phyloP scores from a whole-genome alignment of 2,797 vertebrate species.

The Gambelia wislizenii region DNA sequence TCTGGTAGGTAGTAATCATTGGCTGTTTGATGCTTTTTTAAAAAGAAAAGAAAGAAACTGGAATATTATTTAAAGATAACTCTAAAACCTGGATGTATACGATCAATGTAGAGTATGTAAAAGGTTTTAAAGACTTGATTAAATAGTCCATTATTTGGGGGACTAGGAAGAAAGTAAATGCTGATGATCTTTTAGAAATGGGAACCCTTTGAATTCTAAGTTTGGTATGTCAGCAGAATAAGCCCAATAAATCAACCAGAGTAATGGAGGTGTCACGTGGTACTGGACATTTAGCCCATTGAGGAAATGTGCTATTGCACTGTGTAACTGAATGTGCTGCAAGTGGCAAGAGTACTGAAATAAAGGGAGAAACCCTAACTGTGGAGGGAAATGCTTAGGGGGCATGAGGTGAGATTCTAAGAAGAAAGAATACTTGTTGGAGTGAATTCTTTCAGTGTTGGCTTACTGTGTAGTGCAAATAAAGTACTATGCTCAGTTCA shows the following conservation, averaged over 20 bases:
- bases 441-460: background rate
- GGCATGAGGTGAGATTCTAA: background rate
- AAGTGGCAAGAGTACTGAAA: slow-evolving; percentile 36
- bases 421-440: background rate
- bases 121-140: background rate
- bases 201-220: background rate
- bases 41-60: background rate
- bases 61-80: background rate
- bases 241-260: background rate
- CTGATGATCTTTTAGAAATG: background rate
- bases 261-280: slow-evolving; percentile 32
- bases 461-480: background rate
- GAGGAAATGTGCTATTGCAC: background rate
- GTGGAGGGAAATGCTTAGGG: background rate
- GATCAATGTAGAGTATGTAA: background rate
- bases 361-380: background rate
- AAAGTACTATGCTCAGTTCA: background rate
- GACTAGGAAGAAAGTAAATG: background rate
- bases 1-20: background rate
- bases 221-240: background rate
- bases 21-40: background rate
- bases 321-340: slow-evolving; percentile 8
- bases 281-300: background rate
- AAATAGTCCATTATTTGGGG: background rate
- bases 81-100: background rate